Evolutionary conservation across 2,797 vertebrate species (phyloP), one percentile per base, ranked within the genome.

Genomic region (Epinephelus coioides): DNA sequence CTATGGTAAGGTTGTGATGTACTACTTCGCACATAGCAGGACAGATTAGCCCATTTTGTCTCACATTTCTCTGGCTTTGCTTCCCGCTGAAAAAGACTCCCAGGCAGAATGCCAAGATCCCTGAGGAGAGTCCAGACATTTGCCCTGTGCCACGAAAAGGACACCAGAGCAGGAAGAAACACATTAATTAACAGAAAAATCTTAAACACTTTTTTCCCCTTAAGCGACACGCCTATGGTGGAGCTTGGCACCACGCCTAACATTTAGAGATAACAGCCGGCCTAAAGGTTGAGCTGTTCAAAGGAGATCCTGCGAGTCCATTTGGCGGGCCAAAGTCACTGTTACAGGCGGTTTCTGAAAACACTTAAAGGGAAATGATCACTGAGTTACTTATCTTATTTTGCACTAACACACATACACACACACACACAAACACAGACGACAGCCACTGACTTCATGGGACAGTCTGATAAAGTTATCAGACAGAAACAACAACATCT

Each of bases 391-490:
- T 78, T 21, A n/a, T 34, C 63, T 71, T 70, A 72, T 89, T 85
- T 86, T 0, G 1, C 19, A 61, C 27, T 63, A 69, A 30, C 47
- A 80, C 81, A 57, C 53, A 87, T 77, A 80, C 13, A 61, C 46
- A 38, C 23, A 44, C 57, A 86, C 76, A 82, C 70, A 77, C 46
- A 59, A 55, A 44, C 66, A 81, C 47, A 81, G 64, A 44, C 77
- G 56, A 27, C 62, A 68, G 65, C 76, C 82, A 56, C 49, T 83
- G 82, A 87, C 87, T 90, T 82, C 77, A 86, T 89, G 78, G 87
- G 78, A 80, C 55, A 15, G 72, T 50, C 76, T 78, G 81, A 89
- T 85, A 82, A 87, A 76, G 59, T 51, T 71, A 27, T 83, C 78
- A 82, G 78, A 86, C 87, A 76, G 50, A 87, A 82, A 89, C 65